phyloP scores from a whole-genome alignment of 2,797 vertebrate species.

The Phoebastria nigripes region DNA sequence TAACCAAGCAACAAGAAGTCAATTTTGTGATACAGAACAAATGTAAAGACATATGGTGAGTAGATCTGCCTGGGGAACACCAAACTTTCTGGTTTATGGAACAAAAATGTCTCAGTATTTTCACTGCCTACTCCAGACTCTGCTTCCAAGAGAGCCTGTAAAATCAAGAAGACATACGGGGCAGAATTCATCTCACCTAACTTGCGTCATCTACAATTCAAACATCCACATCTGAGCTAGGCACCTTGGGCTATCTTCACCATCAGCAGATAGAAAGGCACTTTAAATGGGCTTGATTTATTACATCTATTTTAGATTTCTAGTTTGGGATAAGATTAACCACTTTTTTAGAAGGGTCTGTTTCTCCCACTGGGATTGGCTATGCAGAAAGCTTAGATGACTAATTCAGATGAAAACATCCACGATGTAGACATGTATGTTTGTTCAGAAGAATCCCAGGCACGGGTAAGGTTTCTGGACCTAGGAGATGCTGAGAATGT shows the following conservation, averaged over 20 bases:
- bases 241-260: not conserved
- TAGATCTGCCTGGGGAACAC: slow-evolving; percentile 50
- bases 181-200: not conserved
- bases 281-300: not conserved
- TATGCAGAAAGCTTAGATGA: not conserved
- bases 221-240: not conserved
- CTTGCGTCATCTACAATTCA: not conserved
- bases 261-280: not conserved
- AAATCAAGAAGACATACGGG: not conserved
- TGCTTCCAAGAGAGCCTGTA: not conserved
- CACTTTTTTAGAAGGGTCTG: not conserved
- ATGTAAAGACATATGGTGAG: slow-evolving; percentile 65
- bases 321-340: not conserved
- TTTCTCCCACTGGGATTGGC: not conserved
- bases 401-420: not conserved
- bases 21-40: slow-evolving; percentile 50
- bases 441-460: not conserved
- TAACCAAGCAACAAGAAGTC: slow-evolving; percentile 46
- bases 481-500: not conserved
- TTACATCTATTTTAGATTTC: not conserved
- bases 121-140: slow-evolving; percentile 27
- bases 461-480: not conserved
- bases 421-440: not conserved
- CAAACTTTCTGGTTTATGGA: slow-evolving; percentile 4
- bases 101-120: slow-evolving; percentile 44